Evolutionary conservation across 1,140 invertebrate species (phyloP).

Genomic region (Dreissena polymorpha): DNA sequence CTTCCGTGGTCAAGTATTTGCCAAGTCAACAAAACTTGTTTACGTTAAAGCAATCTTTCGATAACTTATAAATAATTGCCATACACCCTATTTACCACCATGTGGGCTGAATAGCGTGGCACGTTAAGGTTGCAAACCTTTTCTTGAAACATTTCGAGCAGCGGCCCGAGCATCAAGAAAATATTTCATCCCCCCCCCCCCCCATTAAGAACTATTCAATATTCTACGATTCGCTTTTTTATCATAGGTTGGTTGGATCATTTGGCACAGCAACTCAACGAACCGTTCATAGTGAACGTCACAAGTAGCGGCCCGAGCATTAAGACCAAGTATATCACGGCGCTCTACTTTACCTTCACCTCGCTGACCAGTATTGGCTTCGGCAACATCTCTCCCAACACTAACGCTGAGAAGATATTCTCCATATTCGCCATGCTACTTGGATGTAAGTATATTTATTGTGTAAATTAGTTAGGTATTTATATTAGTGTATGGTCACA

Average conservation of each 20-base stretch:
- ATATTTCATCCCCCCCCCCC: no score
- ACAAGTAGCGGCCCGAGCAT: slow-evolving; percentile 77
- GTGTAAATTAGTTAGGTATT: no score
- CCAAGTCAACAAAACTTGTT: no score
- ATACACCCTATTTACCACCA: no score
- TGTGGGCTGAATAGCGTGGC: no score
- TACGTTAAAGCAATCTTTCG: no score
- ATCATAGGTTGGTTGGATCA: slow-evolving; percentile 84
- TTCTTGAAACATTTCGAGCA: no score
- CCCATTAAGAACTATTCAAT: neutral
- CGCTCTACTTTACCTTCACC: slow-evolving; percentile 97
- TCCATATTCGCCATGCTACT: slow-evolving; percentile 82
- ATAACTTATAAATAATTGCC: no score
- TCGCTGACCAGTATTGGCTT: slow-evolving; percentile 98
- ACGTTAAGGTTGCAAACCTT: no score
- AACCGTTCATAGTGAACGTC: slow-evolving; percentile 76
- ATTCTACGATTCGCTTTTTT: neutral
- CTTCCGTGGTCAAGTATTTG: no score
- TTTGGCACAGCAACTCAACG: slow-evolving; percentile 83
- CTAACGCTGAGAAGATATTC: slow-evolving; percentile 90
- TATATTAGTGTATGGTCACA: no score
- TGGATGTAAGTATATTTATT: slow-evolving; percentile 76
- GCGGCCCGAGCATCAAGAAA: no score
- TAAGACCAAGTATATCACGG: slow-evolving; percentile 82
- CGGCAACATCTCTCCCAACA: slow-evolving; percentile 98